Evolutionary conservation across 2,888 invertebrate species (phyloP), one percentile per base, ranked within the genome.

Genomic region (Amitus sp.): DNA sequence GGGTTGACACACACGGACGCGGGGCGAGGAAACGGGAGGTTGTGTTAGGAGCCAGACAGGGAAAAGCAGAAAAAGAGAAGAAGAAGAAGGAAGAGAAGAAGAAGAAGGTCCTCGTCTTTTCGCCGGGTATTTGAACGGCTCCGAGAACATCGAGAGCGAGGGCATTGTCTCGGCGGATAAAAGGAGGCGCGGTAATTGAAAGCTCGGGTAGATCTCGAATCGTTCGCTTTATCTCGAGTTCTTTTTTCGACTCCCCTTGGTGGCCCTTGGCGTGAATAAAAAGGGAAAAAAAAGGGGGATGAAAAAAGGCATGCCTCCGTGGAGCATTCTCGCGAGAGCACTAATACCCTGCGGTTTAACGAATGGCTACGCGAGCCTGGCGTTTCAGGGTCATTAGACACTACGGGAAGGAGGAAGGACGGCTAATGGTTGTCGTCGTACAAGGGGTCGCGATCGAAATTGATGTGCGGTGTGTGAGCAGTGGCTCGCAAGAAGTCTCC

Each of bases 181-280:
- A 63, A 50, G 53, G 33, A 51, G 52, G 27, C 51, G 39, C 49
- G 52, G 57, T 60, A 60, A 64, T 64, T 64, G 60, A 64, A 64
- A 64, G 50, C 56, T 53, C 47, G 47, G 50, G 46, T 53, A 51
- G 51, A 56, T 56, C 48, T 52, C 53, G 49, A 62, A 57, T 58
- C 54, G 62, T 47, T 47, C 47, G 50, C 53, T 62, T 50, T 62
- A 54, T 54, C 47, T 49, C 48, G 39, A 18, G 42, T 42, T 34
- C 46, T 50, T 47, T 53, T 49, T 59, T 43, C 34, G 10, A 13
- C 13, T 12, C 13, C 45, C 54, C 40, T 40, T 49, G 23, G n/a
- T 20, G 18, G 30, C 34, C 27, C 50, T 18, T 27, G 34, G 39
- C 17, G 19, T 47, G 39, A 33, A 33, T 42, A 30, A 43, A 62